Evolutionary conservation across 2,113 vertebrate genomes (phyloP).

Genomic region (Toxostoma redivivum): DNA sequence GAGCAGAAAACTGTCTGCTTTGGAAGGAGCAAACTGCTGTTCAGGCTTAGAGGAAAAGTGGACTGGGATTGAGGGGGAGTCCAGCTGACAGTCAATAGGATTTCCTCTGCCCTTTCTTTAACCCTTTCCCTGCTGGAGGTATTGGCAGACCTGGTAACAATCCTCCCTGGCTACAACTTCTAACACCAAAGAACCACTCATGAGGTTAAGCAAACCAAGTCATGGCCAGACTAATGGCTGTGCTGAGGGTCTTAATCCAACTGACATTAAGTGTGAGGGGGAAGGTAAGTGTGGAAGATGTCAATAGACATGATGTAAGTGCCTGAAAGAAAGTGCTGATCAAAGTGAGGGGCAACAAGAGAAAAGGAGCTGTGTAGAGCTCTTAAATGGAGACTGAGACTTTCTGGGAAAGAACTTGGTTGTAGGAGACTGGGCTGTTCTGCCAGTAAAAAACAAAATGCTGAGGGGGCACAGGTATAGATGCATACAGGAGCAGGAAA

Average conservation of each 20-base stretch:
- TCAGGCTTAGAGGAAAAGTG: background rate
- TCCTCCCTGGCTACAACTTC: background rate
- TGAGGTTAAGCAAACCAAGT: background rate
- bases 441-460: background rate
- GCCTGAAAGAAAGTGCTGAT: background rate
- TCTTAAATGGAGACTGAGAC: background rate
- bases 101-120: background rate
- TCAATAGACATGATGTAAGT: background rate
- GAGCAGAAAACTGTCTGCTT: conserved; percentile 51
- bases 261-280: background rate
- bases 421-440: background rate
- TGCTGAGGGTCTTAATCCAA: background rate
- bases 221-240: background rate
- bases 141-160: background rate
- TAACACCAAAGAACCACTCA: background rate
- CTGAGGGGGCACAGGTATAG: background rate
- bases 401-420: background rate
- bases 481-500: background rate
- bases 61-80: background rate
- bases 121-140: background rate
- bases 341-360: background rate
- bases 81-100: background rate
- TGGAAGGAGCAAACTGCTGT: conserved; percentile 13
- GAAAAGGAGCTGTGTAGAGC: background rate
- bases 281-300: background rate